phyloP scores from a whole-genome alignment of 2,113 vertebrate species.

The Chiloscyllium plagiosum region DNA sequence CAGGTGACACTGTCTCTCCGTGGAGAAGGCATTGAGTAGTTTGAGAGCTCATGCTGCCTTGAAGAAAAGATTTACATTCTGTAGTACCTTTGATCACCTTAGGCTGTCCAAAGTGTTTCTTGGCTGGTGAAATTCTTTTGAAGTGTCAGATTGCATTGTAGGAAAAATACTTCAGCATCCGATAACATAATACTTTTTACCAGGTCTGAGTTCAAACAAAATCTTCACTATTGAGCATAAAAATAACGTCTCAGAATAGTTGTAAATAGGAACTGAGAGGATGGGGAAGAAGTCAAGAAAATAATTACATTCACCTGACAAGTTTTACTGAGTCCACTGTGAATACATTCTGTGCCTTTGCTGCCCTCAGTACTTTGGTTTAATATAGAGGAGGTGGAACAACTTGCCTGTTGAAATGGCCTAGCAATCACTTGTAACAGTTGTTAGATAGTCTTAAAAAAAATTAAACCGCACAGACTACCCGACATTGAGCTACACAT shows the following conservation, averaged over 20 bases:
- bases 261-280: too few relatives aligned
- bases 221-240: neutral
- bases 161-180: neutral
- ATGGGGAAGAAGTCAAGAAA: too few relatives aligned
- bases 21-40: neutral
- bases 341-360: neutral
- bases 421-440: too few relatives aligned
- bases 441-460: too few relatives aligned
- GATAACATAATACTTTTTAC: neutral
- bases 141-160: neutral
- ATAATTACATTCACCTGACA: too few relatives aligned
- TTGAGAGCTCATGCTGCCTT: neutral
- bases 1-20: neutral
- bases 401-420: too few relatives aligned
- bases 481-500: too few relatives aligned
- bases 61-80: neutral
- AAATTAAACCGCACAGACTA: too few relatives aligned
- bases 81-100: neutral
- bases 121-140: neutral
- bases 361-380: neutral
- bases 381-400: neutral
- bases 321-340: neutral
- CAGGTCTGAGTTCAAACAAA: neutral
- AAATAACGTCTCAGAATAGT: too few relatives aligned
- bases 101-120: neutral